Conservation (phyloP, 2,113 vertebrate genomes). For the Scomber colias region DNA sequence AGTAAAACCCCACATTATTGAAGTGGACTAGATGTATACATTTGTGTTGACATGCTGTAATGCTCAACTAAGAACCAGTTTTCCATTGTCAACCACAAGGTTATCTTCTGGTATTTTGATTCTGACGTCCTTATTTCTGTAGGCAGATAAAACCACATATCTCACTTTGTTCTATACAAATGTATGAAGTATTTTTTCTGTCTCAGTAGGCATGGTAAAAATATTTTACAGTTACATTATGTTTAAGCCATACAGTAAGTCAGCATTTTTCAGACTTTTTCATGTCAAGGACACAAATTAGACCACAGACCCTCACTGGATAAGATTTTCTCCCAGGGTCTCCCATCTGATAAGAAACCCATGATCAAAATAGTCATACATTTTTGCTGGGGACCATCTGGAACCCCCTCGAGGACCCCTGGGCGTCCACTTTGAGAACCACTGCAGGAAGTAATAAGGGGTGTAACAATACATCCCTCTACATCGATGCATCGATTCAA, state of each 20-base stretch:
- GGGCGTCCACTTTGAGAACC: too few relatives aligned
- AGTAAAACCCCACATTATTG: conserved; percentile 73
- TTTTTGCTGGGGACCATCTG: too few relatives aligned
- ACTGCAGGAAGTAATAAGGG: neutral
- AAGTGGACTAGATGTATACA: conserved; percentile 73
- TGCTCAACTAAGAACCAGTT: conserved; percentile 31
- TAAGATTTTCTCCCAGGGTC: too few relatives aligned
- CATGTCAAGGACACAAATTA: too few relatives aligned
- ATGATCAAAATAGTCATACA: too few relatives aligned
- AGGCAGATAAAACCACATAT: neutral
- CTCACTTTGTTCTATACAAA: neutral
- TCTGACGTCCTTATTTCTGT: conserved; percentile 13
- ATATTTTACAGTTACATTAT: neutral
- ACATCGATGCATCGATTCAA: too few relatives aligned
- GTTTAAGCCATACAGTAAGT: neutral
- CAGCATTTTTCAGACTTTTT: too few relatives aligned
- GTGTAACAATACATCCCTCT: too few relatives aligned
- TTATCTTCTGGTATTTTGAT: conserved; percentile 6
- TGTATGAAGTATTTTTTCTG: neutral
- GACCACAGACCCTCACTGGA: too few relatives aligned
- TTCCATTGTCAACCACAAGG: conserved; percentile 45
- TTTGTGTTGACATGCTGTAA: conserved; percentile 68
- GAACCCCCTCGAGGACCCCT: too few relatives aligned
- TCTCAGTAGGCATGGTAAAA: neutral
- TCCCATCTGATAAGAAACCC: too few relatives aligned